Percentiles rank a stretch among this genome's conserved stretches.
Conservation (phyloP, 2,888 invertebrate species). For the Eupithecia insigniata region DNA sequence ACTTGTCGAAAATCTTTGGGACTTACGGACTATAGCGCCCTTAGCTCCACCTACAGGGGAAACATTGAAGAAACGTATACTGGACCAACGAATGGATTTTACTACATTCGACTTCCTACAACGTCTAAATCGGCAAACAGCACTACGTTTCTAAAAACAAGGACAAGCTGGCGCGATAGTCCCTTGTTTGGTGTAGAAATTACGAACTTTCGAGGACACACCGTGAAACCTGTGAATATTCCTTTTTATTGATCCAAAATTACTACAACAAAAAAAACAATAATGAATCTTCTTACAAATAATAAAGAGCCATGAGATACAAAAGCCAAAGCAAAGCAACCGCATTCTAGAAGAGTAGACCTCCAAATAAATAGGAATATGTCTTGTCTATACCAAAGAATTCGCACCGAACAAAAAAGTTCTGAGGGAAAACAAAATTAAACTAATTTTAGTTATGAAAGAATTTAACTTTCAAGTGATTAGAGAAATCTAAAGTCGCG, state of each 20-base stretch:
- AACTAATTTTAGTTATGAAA: neutral
- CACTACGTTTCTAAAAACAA: slow-evolving; percentile 11
- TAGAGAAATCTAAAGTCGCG: neutral
- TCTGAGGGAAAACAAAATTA: too few species aligned
- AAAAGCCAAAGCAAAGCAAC: neutral
- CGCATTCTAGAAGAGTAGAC: neutral
- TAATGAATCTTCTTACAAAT: neutral
- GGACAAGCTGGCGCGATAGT: neutral
- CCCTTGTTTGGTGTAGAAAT: neutral
- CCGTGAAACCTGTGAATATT: neutral
- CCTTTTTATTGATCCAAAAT: too few species aligned
- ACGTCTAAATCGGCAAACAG: slow-evolving; percentile 12
- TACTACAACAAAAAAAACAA: neutral
- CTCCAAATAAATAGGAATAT: neutral
- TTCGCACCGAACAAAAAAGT: neutral
- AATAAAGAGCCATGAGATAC: neutral
- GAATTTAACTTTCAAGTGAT: neutral
- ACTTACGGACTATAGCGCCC: too few species aligned
- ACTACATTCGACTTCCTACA: neutral
- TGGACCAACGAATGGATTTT: neutral
- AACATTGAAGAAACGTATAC: too few species aligned
- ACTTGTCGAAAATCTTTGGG: too few species aligned
- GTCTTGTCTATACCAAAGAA: neutral
- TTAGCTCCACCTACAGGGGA: too few species aligned
- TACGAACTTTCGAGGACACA: neutral